Percentiles rank a stretch among this genome's conserved stretches.
Evolutionary conservation across 2,888 invertebrate genomes (phyloP).

Genomic region (Trachelus stipa): DNA sequence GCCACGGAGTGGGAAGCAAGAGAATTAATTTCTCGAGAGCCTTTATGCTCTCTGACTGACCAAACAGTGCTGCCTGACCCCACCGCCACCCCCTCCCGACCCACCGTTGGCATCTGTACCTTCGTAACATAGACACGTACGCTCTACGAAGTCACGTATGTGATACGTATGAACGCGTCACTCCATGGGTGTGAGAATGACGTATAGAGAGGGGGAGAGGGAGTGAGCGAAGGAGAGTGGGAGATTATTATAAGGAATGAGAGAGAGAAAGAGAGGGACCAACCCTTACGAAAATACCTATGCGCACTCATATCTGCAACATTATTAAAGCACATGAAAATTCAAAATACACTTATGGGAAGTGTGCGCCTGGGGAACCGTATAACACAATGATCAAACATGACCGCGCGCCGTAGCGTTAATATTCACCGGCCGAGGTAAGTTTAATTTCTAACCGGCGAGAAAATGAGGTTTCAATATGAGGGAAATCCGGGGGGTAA

Average conservation of each 20-base stretch:
- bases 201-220: background rate
- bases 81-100: background rate
- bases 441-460: conserved; percentile 31
- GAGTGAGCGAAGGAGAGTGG: background rate
- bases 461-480: conserved; percentile 2
- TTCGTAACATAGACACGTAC: background rate
- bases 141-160: background rate
- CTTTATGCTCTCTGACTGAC: conserved; percentile 63
- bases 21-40: conserved; percentile 65
- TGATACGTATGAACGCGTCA: background rate
- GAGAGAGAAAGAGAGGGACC: conserved; percentile 12
- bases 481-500: background rate
- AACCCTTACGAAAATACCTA: conserved; percentile 44
- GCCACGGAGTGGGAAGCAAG: conserved; percentile 42
- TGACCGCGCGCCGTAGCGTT: conserved; percentile 29
- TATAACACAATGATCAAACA: conserved; percentile 61
- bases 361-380: conserved; percentile 56
- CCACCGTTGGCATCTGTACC: background rate
- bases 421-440: conserved; percentile 16
- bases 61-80: conserved; percentile 48
- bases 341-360: conserved; percentile 60
- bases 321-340: conserved; percentile 58
- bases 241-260: background rate
- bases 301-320: conserved; percentile 34
- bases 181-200: background rate